Conservation (phyloP, 2,797 vertebrate species). For the Brachyalestes nurse region DNA sequence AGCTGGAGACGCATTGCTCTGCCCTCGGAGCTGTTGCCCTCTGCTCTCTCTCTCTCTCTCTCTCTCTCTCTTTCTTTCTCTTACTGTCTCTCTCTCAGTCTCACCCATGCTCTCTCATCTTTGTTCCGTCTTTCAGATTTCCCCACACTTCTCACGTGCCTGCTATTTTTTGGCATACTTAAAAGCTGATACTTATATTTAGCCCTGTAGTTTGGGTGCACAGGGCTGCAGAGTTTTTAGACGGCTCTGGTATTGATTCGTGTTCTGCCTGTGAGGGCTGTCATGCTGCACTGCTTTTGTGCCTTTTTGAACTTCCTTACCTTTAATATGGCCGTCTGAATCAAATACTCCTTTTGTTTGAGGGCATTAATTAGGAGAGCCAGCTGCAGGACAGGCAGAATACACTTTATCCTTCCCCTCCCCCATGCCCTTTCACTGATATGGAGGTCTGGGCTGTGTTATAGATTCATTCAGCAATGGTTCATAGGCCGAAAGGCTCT, state of each 20-base stretch:
- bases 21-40: constrained; percentile 45
- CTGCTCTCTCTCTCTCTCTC: constrained; percentile 16
- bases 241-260: constrained; percentile 51
- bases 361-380: constrained; percentile 38
- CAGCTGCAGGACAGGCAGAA: constrained; percentile 4
- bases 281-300: constrained; percentile 49
- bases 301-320: constrained; percentile 48
- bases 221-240: constrained; percentile 33
- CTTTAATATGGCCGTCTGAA: constrained; percentile 48
- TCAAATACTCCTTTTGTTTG: constrained; percentile 14
- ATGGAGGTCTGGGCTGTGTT: background rate
- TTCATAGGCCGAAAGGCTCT: constrained; percentile 3
- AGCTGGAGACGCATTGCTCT: constrained; percentile 46
- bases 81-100: constrained; percentile 5
- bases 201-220: background rate
- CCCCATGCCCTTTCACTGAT: constrained; percentile 17
- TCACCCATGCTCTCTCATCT: constrained; percentile 4
- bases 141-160: background rate
- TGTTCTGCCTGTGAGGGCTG: constrained; percentile 48
- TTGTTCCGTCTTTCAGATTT: constrained; percentile 15
- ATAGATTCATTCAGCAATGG: constrained; percentile 3
- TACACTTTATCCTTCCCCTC: background rate
- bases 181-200: background rate
- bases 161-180: background rate
- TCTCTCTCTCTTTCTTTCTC: background rate